A percentile compares a stretch with the other conserved stretches of the same genome.
phyloP scores from a whole-genome alignment of 2,797 vertebrate genomes.

The Smutsia temminckii region DNA sequence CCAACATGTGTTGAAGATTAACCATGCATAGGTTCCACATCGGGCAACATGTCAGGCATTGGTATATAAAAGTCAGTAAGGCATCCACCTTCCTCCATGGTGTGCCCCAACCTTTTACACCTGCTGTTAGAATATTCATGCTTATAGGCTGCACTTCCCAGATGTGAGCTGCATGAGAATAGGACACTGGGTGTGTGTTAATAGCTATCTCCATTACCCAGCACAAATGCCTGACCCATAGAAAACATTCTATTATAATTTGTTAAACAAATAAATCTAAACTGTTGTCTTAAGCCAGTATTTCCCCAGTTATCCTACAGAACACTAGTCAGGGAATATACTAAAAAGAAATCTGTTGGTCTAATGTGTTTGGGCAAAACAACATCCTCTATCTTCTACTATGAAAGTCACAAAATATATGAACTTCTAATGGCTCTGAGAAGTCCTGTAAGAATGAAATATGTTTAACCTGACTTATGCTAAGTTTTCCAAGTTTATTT shows the following conservation, averaged over 20 bases:
- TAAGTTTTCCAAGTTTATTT: neutral
- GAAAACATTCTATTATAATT: neutral
- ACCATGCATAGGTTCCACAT: neutral
- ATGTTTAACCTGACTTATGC: neutral
- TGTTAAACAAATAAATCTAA: constrained; percentile 15
- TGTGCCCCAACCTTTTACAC: neutral
- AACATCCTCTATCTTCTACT: neutral
- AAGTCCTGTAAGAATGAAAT: neutral
- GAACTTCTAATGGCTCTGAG: neutral
- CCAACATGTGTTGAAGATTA: neutral
- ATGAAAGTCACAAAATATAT: neutral
- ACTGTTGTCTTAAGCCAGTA: neutral
- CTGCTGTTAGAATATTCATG: neutral
- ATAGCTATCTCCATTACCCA: neutral
- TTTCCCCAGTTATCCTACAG: neutral
- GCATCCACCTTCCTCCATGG: neutral
- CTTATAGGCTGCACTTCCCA: neutral
- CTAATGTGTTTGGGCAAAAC: neutral
- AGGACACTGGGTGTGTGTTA: neutral
- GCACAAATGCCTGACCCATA: neutral
- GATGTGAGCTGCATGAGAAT: neutral
- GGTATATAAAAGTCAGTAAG: neutral
- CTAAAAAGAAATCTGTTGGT: neutral
- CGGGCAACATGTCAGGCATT: neutral
- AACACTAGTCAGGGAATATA: neutral